phyloP scores from a whole-genome alignment of 2,113 vertebrate species.

The Pica pica region DNA sequence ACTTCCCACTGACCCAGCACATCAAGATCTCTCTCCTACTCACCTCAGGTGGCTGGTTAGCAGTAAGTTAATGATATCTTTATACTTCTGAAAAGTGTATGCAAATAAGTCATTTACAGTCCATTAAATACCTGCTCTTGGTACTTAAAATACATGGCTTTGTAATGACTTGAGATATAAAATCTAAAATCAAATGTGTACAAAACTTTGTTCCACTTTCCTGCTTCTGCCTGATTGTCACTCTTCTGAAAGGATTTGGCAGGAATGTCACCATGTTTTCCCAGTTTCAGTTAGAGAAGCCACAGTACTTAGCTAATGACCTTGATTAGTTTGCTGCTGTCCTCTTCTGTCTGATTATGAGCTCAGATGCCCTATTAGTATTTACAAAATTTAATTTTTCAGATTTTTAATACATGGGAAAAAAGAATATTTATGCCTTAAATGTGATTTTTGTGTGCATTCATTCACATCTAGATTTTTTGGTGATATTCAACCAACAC shows the following conservation, averaged over 20 bases:
- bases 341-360: background rate
- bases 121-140: background rate
- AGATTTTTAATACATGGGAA: background rate
- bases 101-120: slow-evolving; percentile 30
- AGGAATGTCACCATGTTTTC: accelerated
- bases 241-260: background rate
- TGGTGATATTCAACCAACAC: background rate
- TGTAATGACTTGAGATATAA: background rate
- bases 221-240: background rate
- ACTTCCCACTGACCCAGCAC: background rate
- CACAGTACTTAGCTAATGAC: background rate
- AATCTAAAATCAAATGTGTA: background rate
- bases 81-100: slow-evolving; percentile 15
- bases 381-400: background rate
- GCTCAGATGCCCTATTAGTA: background rate
- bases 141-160: background rate
- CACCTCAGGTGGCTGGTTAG: slow-evolving; percentile 30
- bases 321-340: background rate
- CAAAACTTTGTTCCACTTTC: background rate
- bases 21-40: slow-evolving; percentile 17
- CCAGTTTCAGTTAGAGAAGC: background rate
- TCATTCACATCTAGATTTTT: background rate
- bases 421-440: background rate
- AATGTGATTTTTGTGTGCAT: background rate
- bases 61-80: slow-evolving; percentile 35